phyloP scores from a whole-genome alignment of 2,888 invertebrate species.

The Nymphalis c-album region DNA sequence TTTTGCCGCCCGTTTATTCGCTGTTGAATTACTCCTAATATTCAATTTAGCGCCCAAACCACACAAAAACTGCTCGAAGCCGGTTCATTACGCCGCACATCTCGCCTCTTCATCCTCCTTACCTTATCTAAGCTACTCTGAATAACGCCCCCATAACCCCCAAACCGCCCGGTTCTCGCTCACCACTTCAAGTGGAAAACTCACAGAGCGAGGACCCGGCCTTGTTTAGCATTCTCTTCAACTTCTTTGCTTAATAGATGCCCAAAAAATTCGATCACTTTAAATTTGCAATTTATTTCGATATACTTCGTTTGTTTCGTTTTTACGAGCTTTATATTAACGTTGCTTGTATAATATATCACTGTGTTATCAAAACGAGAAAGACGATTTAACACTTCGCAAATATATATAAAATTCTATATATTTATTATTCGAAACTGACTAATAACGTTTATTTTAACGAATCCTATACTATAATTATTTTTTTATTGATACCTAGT shows the following conservation, averaged over 20 bases:
- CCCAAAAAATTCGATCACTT: constrained; percentile 76
- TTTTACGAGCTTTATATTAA: constrained; percentile 52
- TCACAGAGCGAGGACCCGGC: constrained; percentile 79
- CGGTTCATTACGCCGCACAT: constrained; percentile 80
- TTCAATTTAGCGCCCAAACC: constrained; percentile 79
- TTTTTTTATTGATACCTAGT: constrained; percentile 34
- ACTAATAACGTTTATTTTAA: no score
- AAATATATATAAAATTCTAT: no score
- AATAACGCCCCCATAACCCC: constrained; percentile 66
- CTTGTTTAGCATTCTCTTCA: constrained; percentile 81
- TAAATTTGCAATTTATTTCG: constrained; percentile 78
- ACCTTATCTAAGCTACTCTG: constrained; percentile 81
- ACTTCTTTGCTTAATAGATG: constrained; percentile 81
- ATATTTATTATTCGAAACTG: no score
- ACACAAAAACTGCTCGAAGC: constrained; percentile 79
- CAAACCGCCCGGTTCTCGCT: constrained; percentile 55
- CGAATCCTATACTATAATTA: no score
- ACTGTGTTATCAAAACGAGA: no score
- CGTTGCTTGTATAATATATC: no score
- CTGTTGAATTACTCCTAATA: constrained; percentile 80
- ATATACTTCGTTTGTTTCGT: constrained; percentile 64
- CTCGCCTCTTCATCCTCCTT: constrained; percentile 80
- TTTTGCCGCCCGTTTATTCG: constrained; percentile 76
- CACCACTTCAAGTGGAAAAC: constrained; percentile 79
- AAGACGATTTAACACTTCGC: no score